A percentile compares a stretch with the other conserved stretches of the same genome.
These are phyloP conservation scores for Neodontobutis hainanensis DNA, from an alignment of 2,113 vertebrate species.

Conservation along the genomic window DNA sequence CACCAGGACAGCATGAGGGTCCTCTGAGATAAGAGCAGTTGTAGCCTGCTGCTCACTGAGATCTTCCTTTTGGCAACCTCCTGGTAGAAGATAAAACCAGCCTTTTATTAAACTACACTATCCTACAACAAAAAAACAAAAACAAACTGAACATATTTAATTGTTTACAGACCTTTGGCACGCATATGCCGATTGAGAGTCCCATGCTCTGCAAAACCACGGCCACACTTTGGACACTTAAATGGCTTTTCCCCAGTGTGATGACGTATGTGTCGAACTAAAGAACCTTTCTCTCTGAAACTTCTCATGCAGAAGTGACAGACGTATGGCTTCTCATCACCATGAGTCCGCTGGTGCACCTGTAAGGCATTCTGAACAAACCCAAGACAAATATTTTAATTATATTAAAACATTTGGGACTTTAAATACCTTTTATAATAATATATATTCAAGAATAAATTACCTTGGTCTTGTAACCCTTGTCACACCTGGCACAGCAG, in stretches of 20 bases:
- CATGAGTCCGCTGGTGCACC: slow-evolving; percentile 93
- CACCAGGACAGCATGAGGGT: slow-evolving; percentile 92
- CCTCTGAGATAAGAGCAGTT: slow-evolving; percentile 84
- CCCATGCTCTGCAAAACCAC: slow-evolving; percentile 94
- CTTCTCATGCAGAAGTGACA: slow-evolving; percentile 91
- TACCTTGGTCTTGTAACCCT: slow-evolving; percentile 98
- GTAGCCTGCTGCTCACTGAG: slow-evolving; percentile 63
- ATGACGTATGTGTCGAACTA: slow-evolving; percentile 94
- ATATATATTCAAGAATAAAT: background rate
- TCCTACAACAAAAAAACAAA: background rate
- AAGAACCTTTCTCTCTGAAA: slow-evolving; percentile 94
- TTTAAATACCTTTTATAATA: background rate
- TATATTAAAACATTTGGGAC: background rate
- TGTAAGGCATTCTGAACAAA: slow-evolving; percentile 90
- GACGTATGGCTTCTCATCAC: slow-evolving; percentile 89
- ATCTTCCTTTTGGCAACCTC: slow-evolving; percentile 87
- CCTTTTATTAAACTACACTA: background rate
- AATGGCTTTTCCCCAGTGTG: slow-evolving; percentile 98
- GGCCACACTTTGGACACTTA: slow-evolving; percentile 89
- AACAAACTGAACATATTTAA: background rate
- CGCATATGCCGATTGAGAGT: slow-evolving; percentile 94
- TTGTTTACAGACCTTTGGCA: slow-evolving; percentile 85
- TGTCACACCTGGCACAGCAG: slow-evolving; percentile 88
- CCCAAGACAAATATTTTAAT: background rate
- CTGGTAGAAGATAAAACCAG: slow-evolving; percentile 65